Evolutionary conservation across 2,113 vertebrate genomes (phyloP).

Genomic region (Eublepharis macularius): DNA sequence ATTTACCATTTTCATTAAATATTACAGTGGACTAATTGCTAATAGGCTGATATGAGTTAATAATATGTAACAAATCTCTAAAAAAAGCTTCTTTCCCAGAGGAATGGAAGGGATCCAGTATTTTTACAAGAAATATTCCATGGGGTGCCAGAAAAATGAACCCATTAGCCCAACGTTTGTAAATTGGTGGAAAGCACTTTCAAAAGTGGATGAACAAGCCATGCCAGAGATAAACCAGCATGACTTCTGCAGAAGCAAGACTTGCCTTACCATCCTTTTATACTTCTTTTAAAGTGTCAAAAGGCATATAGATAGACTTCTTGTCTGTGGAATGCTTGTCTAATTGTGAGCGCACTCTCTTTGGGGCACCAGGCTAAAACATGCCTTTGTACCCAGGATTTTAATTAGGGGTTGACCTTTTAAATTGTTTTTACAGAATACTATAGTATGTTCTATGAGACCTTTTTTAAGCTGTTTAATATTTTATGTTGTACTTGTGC

Average conservation of each 20-base stretch:
- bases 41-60: accelerated
- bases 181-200: not conserved
- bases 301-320: too few species aligned
- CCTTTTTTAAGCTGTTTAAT: too few species aligned
- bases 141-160: not conserved
- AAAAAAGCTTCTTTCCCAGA: not conserved
- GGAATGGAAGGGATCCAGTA: not conserved
- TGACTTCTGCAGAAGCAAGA: not conserved
- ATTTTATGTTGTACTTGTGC: too few species aligned
- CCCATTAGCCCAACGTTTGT: not conserved
- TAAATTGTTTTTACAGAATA: too few species aligned
- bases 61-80: not conserved
- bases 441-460: too few species aligned
- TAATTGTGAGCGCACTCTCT: too few species aligned
- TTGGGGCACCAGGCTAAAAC: too few species aligned
- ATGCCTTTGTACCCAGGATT: too few species aligned
- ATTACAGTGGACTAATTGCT: not conserved
- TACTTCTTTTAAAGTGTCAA: not conserved
- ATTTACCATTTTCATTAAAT: not conserved
- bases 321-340: too few species aligned
- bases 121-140: not conserved
- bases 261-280: not conserved
- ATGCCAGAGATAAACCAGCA: not conserved
- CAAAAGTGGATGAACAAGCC: not conserved
- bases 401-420: too few species aligned